Evolutionary conservation across 2,888 invertebrate genomes (phyloP).

Genomic region (Hydroisotoma schaefferi): DNA sequence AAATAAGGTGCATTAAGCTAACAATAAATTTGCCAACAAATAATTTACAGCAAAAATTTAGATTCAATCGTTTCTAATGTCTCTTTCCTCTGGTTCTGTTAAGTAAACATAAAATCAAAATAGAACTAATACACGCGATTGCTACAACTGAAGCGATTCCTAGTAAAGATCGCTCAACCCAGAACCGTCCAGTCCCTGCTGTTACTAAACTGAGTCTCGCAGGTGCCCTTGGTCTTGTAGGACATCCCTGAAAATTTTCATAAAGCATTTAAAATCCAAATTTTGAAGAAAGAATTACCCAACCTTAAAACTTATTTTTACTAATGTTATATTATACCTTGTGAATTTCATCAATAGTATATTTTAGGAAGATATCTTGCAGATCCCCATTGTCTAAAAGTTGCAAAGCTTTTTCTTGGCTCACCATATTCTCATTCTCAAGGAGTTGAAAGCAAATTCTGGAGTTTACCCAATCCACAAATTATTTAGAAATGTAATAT

Average conservation of each 20-base stretch:
- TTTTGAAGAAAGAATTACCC: not conserved
- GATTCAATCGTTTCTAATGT: not conserved
- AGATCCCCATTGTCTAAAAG: slow-evolving; percentile 45
- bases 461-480: not conserved
- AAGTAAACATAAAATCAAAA: slow-evolving; percentile 45
- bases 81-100: slow-evolving; percentile 31
- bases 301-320: not conserved
- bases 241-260: slow-evolving; percentile 39
- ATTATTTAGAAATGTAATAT: not conserved
- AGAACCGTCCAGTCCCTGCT: slow-evolving; percentile 41
- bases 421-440: slow-evolving; percentile 48
- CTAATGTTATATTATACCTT: slow-evolving; percentile 29
- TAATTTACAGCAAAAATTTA: too few species aligned
- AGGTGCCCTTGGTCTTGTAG: slow-evolving; percentile 37
- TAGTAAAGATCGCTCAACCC: slow-evolving; percentile 45
- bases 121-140: slow-evolving; percentile 46
- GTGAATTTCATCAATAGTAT: slow-evolving; percentile 44
- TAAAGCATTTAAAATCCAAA: too few species aligned
- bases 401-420: slow-evolving; percentile 45
- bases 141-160: slow-evolving; percentile 46
- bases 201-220: slow-evolving; percentile 34
- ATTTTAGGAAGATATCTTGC: slow-evolving; percentile 46
- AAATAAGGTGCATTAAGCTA: too few species aligned
- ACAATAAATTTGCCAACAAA: too few species aligned
- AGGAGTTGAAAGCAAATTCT: slow-evolving; percentile 47